Conservation (phyloP, 2,797 vertebrate species). For the Dendrocincla tyrannina region DNA sequence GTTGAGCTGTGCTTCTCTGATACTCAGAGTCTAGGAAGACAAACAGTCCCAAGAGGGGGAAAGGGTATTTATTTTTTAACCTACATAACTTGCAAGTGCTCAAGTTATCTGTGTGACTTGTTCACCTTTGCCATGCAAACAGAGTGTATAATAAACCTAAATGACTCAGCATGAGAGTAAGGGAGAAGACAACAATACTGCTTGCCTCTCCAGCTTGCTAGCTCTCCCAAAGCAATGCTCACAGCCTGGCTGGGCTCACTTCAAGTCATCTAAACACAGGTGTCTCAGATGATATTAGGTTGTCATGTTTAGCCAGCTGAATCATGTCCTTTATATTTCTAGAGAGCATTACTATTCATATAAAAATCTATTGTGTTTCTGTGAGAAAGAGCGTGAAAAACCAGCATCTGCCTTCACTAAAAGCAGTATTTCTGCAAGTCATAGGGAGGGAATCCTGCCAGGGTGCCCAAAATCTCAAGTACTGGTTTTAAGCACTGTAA, state of each 20-base stretch:
- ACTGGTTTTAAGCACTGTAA: background rate
- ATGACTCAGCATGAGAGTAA: background rate
- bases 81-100: background rate
- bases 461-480: background rate
- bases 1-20: background rate
- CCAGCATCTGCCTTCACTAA: background rate
- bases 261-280: background rate
- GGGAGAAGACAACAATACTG: background rate
- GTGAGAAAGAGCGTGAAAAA: background rate
- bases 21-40: background rate
- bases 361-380: background rate
- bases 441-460: background rate
- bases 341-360: background rate
- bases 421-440: slow-evolving; percentile 12
- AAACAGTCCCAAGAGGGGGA: background rate
- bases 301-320: background rate
- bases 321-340: background rate
- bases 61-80: background rate
- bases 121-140: background rate
- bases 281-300: background rate
- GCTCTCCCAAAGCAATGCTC: background rate
- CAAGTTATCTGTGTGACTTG: background rate
- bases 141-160: background rate
- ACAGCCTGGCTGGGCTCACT: background rate
- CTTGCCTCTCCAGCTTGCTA: background rate